Conservation (phyloP, 2,797 vertebrate genomes). For the Huso huso region DNA sequence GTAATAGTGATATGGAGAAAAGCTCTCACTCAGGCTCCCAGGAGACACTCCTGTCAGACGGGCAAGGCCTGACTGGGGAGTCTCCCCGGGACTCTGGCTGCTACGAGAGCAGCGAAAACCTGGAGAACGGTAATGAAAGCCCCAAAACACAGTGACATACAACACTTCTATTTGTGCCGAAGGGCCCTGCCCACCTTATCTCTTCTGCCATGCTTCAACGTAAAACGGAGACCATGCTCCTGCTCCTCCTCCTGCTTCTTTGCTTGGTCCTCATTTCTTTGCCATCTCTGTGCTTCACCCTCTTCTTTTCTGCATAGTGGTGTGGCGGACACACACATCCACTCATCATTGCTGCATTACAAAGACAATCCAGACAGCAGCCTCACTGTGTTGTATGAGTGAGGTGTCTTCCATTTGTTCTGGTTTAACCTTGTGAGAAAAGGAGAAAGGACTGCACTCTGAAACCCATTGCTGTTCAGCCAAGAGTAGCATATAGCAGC, state of each 20-base stretch:
- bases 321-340: conserved; percentile 25
- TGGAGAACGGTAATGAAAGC: conserved; percentile 86
- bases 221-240: conserved; percentile 24
- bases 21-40: conserved; percentile 79
- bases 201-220: conserved; percentile 36
- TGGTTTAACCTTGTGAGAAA: not conserved
- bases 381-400: not conserved
- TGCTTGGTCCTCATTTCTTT: conserved; percentile 17
- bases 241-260: conserved; percentile 21
- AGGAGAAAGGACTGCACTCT: not conserved
- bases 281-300: conserved; percentile 19
- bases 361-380: not conserved
- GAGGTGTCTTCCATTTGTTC: conserved; percentile 2
- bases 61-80: conserved; percentile 70
- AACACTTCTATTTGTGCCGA: conserved; percentile 24
- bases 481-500: not conserved
- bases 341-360: conserved; percentile 38
- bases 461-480: not conserved
- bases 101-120: conserved; percentile 95
- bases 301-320: conserved; percentile 28
- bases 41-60: conserved; percentile 87
- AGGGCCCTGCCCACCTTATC: conserved; percentile 7
- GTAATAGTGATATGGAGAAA: conserved; percentile 84
- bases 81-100: conserved; percentile 95
- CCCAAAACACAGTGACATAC: conserved; percentile 24